These are phyloP conservation scores for Limnephilus marmoratus DNA, from an alignment of 2,888 invertebrate species.

Conservation along the genomic window DNA sequence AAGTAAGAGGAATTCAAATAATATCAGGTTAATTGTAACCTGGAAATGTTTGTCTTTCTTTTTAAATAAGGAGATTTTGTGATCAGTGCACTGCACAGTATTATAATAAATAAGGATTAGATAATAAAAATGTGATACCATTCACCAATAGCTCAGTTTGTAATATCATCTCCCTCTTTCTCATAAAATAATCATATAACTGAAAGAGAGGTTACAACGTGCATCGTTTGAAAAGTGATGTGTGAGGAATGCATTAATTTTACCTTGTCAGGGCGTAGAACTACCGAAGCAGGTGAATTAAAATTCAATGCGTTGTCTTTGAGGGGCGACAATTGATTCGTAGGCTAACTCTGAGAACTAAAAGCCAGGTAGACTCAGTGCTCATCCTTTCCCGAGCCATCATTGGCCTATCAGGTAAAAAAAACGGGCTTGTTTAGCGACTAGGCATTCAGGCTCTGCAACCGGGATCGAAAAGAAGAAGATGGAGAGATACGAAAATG, in stretches of 20 bases:
- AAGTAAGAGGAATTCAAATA: too few species aligned
- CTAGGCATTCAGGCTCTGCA: too few species aligned
- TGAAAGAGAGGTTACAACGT: background rate
- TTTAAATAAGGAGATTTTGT: too few species aligned
- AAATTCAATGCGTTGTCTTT: slow-evolving; percentile 14
- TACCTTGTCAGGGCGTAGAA: background rate
- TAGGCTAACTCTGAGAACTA: background rate
- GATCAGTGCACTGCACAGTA: background rate
- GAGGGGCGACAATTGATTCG: background rate
- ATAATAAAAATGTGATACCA: background rate
- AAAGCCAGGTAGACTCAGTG: background rate
- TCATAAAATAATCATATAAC: background rate
- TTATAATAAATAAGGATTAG: background rate
- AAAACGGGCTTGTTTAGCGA: background rate
- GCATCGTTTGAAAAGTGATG: background rate
- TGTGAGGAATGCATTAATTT: background rate
- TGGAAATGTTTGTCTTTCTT: too few species aligned
- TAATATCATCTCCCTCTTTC: background rate
- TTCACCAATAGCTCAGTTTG: background rate
- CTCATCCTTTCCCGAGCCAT: background rate
- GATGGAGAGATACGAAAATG: too few species aligned
- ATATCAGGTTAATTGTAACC: too few species aligned
- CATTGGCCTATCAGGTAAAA: background rate
- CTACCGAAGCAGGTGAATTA: slow-evolving; percentile 21
- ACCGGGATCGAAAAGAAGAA: too few species aligned